Percentiles rank a stretch among this genome's conserved stretches.
phyloP scores from a whole-genome alignment of 2,113 vertebrate species.

The Ameiurus melas region DNA sequence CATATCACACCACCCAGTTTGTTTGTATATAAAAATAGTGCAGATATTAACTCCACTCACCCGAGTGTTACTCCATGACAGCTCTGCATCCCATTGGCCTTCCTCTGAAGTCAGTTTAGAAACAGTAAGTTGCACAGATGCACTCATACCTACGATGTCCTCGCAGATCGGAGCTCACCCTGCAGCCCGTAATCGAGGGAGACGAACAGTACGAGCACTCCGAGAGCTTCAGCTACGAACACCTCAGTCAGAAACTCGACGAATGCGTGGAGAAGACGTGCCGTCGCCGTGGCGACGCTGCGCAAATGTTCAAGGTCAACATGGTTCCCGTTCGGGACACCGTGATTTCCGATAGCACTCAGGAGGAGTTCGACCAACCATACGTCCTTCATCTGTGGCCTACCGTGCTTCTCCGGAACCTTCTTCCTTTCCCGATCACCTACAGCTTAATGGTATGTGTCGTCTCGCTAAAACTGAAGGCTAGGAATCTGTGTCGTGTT shows the following conservation, averaged over 20 bases:
- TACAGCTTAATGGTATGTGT: conserved; percentile 76
- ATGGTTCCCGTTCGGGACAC: conserved; percentile 84
- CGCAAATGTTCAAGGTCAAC: conserved; percentile 81
- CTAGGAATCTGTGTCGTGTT: background rate
- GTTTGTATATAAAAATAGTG: background rate
- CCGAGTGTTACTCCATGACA: background rate
- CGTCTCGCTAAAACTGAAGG: background rate
- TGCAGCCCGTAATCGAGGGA: conserved; percentile 77
- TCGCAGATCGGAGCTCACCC: conserved; percentile 80
- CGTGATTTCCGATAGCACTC: conserved; percentile 75
- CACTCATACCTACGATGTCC: background rate
- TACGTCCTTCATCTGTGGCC: conserved; percentile 93
- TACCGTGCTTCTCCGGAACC: conserved; percentile 85
- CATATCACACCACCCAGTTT: no score
- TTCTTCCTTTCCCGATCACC: conserved; percentile 88
- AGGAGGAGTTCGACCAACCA: conserved; percentile 86
- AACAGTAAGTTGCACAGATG: background rate
- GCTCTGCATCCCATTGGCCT: background rate
- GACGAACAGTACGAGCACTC: conserved; percentile 72
- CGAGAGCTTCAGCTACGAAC: conserved; percentile 87
- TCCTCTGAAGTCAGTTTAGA: background rate
- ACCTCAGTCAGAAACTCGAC: conserved; percentile 75
- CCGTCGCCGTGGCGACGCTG: conserved; percentile 60
- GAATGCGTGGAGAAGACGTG: conserved; percentile 79
- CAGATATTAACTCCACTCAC: background rate